Base-by-base conservation (phyloP, 2,888 invertebrate genomes). In the Pyrochroa serraticornis region DNA sequence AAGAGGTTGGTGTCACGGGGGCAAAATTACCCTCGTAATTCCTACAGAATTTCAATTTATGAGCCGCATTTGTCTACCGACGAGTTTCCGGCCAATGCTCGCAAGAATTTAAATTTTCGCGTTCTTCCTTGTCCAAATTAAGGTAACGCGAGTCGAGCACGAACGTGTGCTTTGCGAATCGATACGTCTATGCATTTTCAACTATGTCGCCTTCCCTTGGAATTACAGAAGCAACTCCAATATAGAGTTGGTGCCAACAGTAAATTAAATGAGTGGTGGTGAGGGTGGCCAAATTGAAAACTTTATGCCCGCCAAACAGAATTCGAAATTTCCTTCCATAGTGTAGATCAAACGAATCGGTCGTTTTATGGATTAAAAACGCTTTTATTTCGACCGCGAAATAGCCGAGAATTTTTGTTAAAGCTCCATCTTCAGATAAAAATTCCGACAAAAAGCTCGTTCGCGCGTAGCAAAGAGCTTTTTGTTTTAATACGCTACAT, bases 271-370 rank as follows among this genome's bases (percentile, higher is more conserved):
- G 63, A 55, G 36, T 48, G 60, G 22, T 55, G 58, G 50, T 58
- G 59, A n/a, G n/a, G n/a, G 56, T 61, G 65, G 65, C 62, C 62
- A 58, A 66, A 66, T 63, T 62, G 61, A 60, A 67, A 67, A 65
- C 58, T 67, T 67, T 63, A 61, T 22, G 5, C 60, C 62, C 60
- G 64, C 62, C 62, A 61, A 60, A 59, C 58, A 59, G 60, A 64
- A 66, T 64, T 64, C 60, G 46, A 63, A 64, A 66, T 64, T 66
- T 62, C 54, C 61, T 60, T 62, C 55, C 60, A 49, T 41, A 31
- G 31, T 31, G 30, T 14, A 49, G 34, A 49, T 42, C 42, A 33
- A 50, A 36, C 42, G 35, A 13, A 38, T 12, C 30, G 36, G 12
- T 33, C 22, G 32, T 22, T 22, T 22, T 48, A 49, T 35, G 42